These are phyloP conservation scores for Benthosema pterotum DNA, from an alignment of 2,797 vertebrate species.

Conservation along the genomic window DNA sequence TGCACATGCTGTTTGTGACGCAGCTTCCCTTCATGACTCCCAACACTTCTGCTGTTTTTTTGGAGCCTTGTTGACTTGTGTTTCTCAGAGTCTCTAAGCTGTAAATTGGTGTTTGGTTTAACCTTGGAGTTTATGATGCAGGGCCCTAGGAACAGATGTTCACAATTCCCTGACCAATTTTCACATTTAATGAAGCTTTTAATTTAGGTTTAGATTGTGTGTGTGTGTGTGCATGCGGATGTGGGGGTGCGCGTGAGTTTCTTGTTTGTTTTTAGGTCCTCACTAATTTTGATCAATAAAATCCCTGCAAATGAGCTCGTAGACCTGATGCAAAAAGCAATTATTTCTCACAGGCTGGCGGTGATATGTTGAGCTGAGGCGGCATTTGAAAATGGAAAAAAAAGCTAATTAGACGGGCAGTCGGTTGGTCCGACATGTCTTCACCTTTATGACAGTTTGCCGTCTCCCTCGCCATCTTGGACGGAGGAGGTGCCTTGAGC, in stretches of 20 bases:
- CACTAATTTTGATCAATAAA: constrained; percentile 81
- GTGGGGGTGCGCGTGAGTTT: too few species aligned
- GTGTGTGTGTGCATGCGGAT: too few species aligned
- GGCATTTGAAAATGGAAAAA: constrained; percentile 69
- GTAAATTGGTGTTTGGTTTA: constrained; percentile 77
- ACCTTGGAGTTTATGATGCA: constrained; percentile 78
- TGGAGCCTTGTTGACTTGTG: constrained; percentile 37
- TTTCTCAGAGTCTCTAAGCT: constrained; percentile 34
- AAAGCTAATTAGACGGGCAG: constrained; percentile 63
- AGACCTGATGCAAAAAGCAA: constrained; percentile 71
- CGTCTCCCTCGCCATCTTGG: constrained; percentile 21
- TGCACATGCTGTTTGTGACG: constrained; percentile 30
- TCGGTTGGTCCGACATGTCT: constrained; percentile 35
- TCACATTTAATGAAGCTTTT: constrained; percentile 85
- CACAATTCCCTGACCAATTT: constrained; percentile 80
- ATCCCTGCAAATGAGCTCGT: constrained; percentile 77
- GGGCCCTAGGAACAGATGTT: constrained; percentile 79
- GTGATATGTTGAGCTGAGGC: constrained; percentile 70
- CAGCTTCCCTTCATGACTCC: constrained; percentile 40
- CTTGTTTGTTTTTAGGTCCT: constrained; percentile 60
- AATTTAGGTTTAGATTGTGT: constrained; percentile 79
- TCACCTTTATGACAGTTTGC: constrained; percentile 40
- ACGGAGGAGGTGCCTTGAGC: constrained; percentile 39
- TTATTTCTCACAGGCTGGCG: constrained; percentile 68
- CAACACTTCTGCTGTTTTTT: constrained; percentile 41